Base-by-base conservation (phyloP, 35 echinoderm and acorn worm species). In the Eucidaris tribuloides region DNA sequence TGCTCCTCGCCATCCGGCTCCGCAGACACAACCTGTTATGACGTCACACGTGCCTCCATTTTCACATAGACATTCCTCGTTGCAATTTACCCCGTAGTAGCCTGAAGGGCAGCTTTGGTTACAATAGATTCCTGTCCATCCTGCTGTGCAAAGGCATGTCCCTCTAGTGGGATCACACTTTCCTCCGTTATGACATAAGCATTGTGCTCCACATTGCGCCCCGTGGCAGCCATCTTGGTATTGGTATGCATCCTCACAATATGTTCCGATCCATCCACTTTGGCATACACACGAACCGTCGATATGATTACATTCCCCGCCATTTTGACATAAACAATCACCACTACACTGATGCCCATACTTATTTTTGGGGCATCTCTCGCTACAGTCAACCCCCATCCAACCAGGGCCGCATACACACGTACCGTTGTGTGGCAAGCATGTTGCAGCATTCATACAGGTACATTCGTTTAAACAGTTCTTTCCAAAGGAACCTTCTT, bases 321-420 rank as follows among this genome's bases (percentile, higher is more conserved):
- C 83, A 77, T 99, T 81, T 76, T 77, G 36, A 83, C 96, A 99
- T 24, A 34, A 37, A 78, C 96, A 99, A 14, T 45, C 65, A 7
- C 84, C 20, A 3, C 31, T 49, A 52, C 96, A 99, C 23, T 64
- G 34, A 3, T 31, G 20, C 14, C 96, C 96, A 9, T 81, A 99
- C 28, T 55, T 82, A 15, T 65, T 84, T 48, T 46, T 13, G 5
- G 83, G 58, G 77, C 96, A 99, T 1, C 65, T 61, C 32, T 99
- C 71, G 39, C 46, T 65, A 77, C 96, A 99, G 3, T 82, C 71
- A 23, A 82, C 27, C 18, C 93, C 93, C 79, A 82, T 90, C 19
- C 74, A 56, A 23, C 89, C 66, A 7, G 22, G 33, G 46, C 55
- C 72, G 33, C 87, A 96, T n/a, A 72, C 18, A 71, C 93, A 96